These are phyloP conservation scores for Silvanus unidentatus DNA, from an alignment of 2,888 invertebrate genomes.

Conservation along the genomic window DNA sequence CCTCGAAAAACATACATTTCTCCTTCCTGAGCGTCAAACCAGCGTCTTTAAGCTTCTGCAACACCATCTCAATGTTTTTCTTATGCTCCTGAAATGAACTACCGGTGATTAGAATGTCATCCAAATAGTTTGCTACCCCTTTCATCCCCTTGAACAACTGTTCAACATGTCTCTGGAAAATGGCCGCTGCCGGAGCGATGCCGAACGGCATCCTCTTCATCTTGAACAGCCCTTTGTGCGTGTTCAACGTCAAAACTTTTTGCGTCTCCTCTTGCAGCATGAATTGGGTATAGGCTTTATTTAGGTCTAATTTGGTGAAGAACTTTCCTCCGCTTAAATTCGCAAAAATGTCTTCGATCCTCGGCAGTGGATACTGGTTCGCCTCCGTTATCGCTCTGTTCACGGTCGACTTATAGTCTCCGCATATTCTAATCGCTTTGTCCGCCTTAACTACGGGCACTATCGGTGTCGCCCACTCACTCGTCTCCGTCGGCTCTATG, in stretches of 20 bases:
- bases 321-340: not conserved
- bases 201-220: slow-evolving; percentile 1
- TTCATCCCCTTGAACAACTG: slow-evolving; percentile 27
- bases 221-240: no score
- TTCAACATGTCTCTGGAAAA: slow-evolving; percentile 35
- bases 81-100: slow-evolving; percentile 21
- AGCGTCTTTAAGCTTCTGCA: slow-evolving; percentile 21
- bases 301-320: no score
- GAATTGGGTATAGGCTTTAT: slow-evolving; percentile 1
- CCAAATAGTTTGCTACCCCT: slow-evolving; percentile 28
- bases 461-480: no score
- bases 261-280: not conserved
- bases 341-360: not conserved
- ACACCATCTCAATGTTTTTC: slow-evolving; percentile 23
- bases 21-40: slow-evolving; percentile 26
- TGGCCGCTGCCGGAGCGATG: slow-evolving; percentile 27
- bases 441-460: no score
- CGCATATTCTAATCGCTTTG: no score
- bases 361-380: no score
- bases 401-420: no score
- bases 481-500: no score
- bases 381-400: no score
- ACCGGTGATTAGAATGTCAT: slow-evolving; percentile 33
- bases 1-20: slow-evolving; percentile 35
- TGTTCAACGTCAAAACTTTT: not conserved